Base-by-base conservation (phyloP, 2,797 vertebrate species). In the Ispidina lecontei region DNA sequence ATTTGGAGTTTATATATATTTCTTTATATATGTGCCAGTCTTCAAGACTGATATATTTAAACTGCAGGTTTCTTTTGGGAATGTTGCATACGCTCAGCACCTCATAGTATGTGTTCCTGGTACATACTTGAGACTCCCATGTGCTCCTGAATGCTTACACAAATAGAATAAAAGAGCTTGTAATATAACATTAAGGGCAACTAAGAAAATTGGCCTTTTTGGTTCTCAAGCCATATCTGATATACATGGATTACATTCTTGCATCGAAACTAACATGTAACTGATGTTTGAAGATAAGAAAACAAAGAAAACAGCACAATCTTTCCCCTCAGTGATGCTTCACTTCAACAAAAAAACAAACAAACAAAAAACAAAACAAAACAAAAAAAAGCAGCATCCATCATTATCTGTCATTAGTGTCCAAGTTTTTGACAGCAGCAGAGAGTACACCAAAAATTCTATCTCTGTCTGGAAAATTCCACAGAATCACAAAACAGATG, bases 1-100 rank as follows among this genome's bases (percentile, higher is more conserved):
- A 87, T 82, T 96, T 72, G 78, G 87, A 88, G 96, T 95, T 49
- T 84, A 91, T 86, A 83, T 91, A 94, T 82, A 96, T 95, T 49
- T 84, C 91, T 84, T 84, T 91, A 94, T 83, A 87, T 80, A 20
- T 62, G 91, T 95, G 95, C 92, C 96, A 94, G 1, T 78, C 96
- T 89, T 68, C 71, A 70, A 89, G 79, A 82, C n/a, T 54, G 44
- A 72, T 68, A 6, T 72, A 77, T 78, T 80, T 78, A 52, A 67
- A 69, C 9, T 1, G 0, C 72, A 65, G 41, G 13, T 67, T 85
- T 80, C 79, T 73, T 75, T 58, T 8, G 28, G 55, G 39, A 89
- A 80, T 28, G 79, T 82, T 60, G 46, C 28, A 4, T 60, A 64
- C 1, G 23, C 28, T 84, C 70, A 54, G 43, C 55, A 84, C 26